phyloP scores from a whole-genome alignment of 2,113 vertebrate species.

The Spea bombifrons region DNA sequence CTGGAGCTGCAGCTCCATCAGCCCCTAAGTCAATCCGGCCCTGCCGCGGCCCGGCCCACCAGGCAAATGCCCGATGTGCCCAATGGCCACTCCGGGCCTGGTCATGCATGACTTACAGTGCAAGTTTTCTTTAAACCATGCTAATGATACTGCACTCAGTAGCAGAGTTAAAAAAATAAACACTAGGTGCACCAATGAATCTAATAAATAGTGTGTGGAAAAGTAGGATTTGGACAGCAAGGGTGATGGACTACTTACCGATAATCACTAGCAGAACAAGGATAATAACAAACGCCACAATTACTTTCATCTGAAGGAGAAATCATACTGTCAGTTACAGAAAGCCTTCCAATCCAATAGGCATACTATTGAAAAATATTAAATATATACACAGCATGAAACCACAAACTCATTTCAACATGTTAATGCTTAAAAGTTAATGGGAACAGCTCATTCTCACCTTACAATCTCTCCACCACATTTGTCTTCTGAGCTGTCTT shows the following conservation, averaged over 20 bases:
- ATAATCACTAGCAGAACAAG: slow-evolving; percentile 88
- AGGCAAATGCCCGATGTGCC: too few relatives aligned
- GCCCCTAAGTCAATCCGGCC: too few relatives aligned
- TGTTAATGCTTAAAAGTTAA: background rate
- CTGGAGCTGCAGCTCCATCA: too few relatives aligned
- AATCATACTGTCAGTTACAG: background rate
- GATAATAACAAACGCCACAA: slow-evolving; percentile 79
- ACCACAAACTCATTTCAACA: background rate
- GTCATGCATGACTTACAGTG: too few relatives aligned
- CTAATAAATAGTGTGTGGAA: too few relatives aligned
- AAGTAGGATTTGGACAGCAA: too few relatives aligned
- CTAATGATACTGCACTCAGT: too few relatives aligned
- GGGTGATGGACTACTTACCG: slow-evolving; percentile 70
- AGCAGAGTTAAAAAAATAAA: too few relatives aligned
- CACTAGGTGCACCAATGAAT: too few relatives aligned
- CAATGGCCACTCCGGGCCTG: too few relatives aligned
- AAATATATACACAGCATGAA: background rate
- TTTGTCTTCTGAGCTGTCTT: slow-evolving; percentile 93
- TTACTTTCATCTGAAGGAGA: slow-evolving; percentile 84
- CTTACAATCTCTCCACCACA: slow-evolving; percentile 97
- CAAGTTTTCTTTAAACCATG: too few relatives aligned
- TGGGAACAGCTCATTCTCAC: slow-evolving; percentile 60
- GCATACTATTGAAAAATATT: background rate
- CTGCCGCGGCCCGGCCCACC: too few relatives aligned
- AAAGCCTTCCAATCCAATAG: background rate